phyloP scores from a whole-genome alignment of 2,888 invertebrate genomes.

The Anaspis maculata region DNA sequence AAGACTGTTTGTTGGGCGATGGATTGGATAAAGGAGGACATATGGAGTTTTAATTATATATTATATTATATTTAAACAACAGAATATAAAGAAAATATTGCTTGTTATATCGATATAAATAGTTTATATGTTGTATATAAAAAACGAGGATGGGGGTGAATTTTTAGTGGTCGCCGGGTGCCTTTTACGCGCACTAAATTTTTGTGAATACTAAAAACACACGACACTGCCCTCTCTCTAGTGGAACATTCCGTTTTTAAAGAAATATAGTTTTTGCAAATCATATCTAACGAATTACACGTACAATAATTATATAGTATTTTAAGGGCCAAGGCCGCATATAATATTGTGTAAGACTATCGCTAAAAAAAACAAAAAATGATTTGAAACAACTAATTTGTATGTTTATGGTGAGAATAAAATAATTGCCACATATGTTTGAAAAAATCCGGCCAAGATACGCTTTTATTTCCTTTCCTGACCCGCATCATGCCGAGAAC shows the following conservation, averaged over 20 bases:
- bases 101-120: constrained; percentile 21
- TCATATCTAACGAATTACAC: constrained; percentile 18
- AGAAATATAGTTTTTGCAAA: constrained; percentile 14
- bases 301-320: constrained; percentile 14
- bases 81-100: constrained; percentile 13
- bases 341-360: constrained; percentile 4
- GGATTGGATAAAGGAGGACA: too few relatives aligned
- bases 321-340: constrained; percentile 3
- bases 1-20: constrained; percentile 19
- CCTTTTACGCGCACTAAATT: constrained; percentile 4
- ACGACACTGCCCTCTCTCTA: constrained; percentile 11
- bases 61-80: constrained; percentile 10
- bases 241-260: constrained; percentile 16
- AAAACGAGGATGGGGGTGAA: not conserved
- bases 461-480: constrained; percentile 2
- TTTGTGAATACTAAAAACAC: constrained; percentile 7
- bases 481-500: constrained; percentile 1
- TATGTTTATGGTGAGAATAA: constrained; percentile 13
- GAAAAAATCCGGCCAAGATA: not conserved
- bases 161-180: not conserved
- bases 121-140: constrained; percentile 13
- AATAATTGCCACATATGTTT: constrained; percentile 11
- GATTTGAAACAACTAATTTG: constrained; percentile 14
- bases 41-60: constrained; percentile 18
- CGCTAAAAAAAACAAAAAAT: too few relatives aligned